Base-by-base conservation (phyloP, 2,797 vertebrate genomes). In the Thaleichthys pacificus region DNA sequence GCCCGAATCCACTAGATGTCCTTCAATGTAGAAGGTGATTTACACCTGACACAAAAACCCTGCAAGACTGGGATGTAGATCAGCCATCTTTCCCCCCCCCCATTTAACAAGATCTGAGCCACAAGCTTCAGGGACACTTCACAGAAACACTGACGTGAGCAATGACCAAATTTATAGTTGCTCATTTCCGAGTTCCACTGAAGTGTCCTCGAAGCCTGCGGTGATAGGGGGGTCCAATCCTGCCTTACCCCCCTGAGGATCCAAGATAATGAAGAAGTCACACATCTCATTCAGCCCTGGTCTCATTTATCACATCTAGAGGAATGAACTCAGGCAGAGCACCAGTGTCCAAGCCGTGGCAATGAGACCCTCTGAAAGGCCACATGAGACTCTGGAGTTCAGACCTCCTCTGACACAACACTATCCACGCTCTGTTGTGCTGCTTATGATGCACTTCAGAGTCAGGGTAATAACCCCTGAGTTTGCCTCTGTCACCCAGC, bases 1-100 rank as follows among this genome's bases (percentile, higher is more conserved):
- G 5, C 5, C 49, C 56, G 32, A 3, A 69, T 71, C 86, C 87
- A 89, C 83, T 83, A 89, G 85, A 79, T 85, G 88, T 87, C 84
- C 77, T 80, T 30, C 19, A 28, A 56, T n/a, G 5, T n/a, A n/a
- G 19, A 56, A n/a, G 15, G 19, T n/a, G 17, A 56, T 56, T n/a
- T 56, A 56, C 3, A 56, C 19, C 51, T 56, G 51, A 56, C 15
- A 56, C 5, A 0, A 19, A 56, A 56, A 17, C 17, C 15, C 51
- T 11, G 51, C 15, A 56, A 19, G 17, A 56, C 51, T 56, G 19
- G 19, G 51, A 56, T 56, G 19, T 56, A 56, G n/a, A 56, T 56
- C 51, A 6, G 4, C 15, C 51, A 56, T 56, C 51, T 56, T n/a
- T n/a, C 51, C 4, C 1, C 51, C 1, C 51, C 51, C n/a, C 5